A percentile compares a stretch with the other conserved stretches of the same genome.
These are phyloP conservation scores for Rhopalosiphum padi DNA, from an alignment of 1,140 invertebrate species.

Conservation along the genomic window DNA sequence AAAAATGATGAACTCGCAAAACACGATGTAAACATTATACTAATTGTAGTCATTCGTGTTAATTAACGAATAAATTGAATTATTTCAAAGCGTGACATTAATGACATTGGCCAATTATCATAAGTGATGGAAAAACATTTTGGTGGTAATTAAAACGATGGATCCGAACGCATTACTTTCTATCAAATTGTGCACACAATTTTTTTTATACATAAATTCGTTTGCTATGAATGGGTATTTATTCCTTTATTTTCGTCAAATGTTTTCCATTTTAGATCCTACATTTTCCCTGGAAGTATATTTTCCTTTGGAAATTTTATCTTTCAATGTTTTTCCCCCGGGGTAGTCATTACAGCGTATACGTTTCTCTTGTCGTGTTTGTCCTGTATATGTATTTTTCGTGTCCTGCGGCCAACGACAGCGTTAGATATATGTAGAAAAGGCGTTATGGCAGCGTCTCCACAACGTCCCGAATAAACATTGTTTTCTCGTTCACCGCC, in stretches of 20 bases:
- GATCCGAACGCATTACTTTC: not conserved
- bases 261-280: not conserved
- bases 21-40: not conserved
- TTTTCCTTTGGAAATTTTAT: slow-evolving; percentile 29
- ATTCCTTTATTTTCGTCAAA: not conserved
- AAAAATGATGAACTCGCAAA: not conserved
- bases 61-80: not conserved
- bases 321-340: slow-evolving; percentile 11
- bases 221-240: not conserved
- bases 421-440: slow-evolving; percentile 18
- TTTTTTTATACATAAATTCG: not conserved
- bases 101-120: not conserved
- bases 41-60: not conserved
- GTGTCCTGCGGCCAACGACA: slow-evolving; percentile 30
- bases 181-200: not conserved
- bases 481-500: slow-evolving; percentile 35
- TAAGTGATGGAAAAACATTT: not conserved
- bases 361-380: slow-evolving; percentile 5
- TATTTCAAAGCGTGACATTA: not conserved
- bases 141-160: not conserved
- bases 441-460: slow-evolving; percentile 5
- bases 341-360: slow-evolving; percentile 35
- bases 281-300: slow-evolving; percentile 10
- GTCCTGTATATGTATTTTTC: slow-evolving; percentile 38
- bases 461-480: not conserved